Evolutionary conservation across 2,797 vertebrate species (phyloP).

Genomic region (Pseudotriccus pelzelni): DNA sequence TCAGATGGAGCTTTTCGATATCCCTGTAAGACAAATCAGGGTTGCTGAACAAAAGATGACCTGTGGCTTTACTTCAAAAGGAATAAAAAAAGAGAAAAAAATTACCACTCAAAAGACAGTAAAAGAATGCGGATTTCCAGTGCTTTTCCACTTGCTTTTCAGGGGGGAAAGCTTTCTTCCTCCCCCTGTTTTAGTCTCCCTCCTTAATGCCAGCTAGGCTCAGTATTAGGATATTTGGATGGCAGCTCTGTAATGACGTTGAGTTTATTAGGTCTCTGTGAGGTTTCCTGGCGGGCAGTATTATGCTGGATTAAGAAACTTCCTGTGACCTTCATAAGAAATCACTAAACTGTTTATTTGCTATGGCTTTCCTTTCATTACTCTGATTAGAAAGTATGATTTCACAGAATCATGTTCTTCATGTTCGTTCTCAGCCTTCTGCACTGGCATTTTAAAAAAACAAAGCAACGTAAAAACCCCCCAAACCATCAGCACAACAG

Average conservation of each 20-base stretch:
- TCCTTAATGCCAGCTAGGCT: not conserved
- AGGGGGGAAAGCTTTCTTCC: not conserved
- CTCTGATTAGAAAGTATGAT: not conserved
- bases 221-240: not conserved
- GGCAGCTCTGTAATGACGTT: not conserved
- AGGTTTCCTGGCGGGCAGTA: not conserved
- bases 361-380: not conserved
- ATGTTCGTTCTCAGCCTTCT: not conserved
- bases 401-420: not conserved
- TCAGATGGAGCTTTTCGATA: not conserved
- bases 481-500: not conserved
- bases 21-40: not conserved
- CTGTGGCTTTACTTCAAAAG: not conserved
- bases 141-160: not conserved
- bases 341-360: not conserved
- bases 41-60: not conserved
- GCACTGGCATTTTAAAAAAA: not conserved
- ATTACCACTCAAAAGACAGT: not conserved
- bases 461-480: not conserved
- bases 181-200: not conserved
- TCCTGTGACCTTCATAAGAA: not conserved
- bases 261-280: not conserved
- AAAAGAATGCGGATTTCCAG: not conserved
- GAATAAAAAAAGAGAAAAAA: not conserved
- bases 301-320: not conserved